phyloP scores from a whole-genome alignment of 2,113 vertebrate species.

The Ceuthmochares aereus region DNA sequence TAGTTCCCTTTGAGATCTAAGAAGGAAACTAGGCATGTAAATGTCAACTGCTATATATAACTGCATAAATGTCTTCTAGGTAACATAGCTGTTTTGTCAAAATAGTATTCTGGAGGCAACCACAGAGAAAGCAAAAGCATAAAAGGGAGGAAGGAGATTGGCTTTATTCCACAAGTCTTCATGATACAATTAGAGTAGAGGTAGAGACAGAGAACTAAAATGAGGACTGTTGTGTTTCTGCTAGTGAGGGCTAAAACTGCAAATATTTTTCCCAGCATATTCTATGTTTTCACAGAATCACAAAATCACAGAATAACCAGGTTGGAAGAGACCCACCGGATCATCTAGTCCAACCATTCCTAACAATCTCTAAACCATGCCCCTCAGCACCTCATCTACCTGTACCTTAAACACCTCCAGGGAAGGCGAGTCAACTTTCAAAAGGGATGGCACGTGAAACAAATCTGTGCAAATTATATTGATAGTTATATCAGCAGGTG shows the following conservation, averaged over 20 bases:
- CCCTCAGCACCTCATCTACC: no score
- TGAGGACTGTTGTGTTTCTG: background rate
- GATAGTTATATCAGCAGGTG: background rate
- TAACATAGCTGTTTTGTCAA: background rate
- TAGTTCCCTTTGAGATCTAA: background rate
- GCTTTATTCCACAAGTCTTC: background rate
- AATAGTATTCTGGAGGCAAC: background rate
- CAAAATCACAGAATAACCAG: no score
- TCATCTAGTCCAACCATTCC: no score
- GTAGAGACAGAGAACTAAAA: background rate
- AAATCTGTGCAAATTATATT: background rate
- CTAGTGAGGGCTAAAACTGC: background rate
- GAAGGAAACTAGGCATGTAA: background rate
- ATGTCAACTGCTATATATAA: slow-evolving; percentile 2
- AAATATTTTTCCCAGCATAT: background rate
- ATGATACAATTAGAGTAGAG: background rate
- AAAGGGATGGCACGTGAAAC: background rate
- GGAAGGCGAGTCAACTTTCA: no score
- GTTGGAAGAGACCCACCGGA: no score
- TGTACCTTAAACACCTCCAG: no score
- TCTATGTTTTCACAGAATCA: no score
- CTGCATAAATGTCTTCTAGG: background rate
- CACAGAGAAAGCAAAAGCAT: background rate
- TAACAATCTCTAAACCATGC: no score
- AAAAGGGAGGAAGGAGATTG: background rate